Evolutionary conservation across 2,113 vertebrate species (phyloP).

Genomic region (Urocitellus parryii): DNA sequence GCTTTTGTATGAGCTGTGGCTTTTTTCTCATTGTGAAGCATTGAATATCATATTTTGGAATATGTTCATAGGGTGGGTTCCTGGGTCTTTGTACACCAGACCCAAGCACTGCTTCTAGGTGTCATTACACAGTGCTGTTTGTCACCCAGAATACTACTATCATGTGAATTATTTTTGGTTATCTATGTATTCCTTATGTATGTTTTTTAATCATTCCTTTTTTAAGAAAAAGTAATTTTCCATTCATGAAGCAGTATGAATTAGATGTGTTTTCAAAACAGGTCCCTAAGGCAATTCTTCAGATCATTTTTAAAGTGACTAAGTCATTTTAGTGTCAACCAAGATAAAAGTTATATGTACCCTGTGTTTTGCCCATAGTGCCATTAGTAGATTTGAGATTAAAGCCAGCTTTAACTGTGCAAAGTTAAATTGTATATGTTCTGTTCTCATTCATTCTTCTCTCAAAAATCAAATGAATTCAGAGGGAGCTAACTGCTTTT

Average conservation of each 20-base stretch:
- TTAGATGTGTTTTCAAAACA: constrained; percentile 86
- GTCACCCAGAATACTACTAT: constrained; percentile 84
- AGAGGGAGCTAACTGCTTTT: constrained; percentile 87
- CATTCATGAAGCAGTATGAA: constrained; percentile 89
- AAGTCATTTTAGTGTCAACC: constrained; percentile 88
- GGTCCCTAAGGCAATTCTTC: constrained; percentile 90
- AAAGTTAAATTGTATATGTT: constrained; percentile 79
- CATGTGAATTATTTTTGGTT: constrained; percentile 85
- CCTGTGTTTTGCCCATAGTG: constrained; percentile 84
- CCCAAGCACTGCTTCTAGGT: constrained; percentile 85
- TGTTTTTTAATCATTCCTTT: constrained; percentile 84
- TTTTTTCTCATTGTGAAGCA: constrained; percentile 91
- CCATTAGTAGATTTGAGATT: constrained; percentile 86
- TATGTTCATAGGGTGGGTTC: constrained; percentile 88
- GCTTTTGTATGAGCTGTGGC: constrained; percentile 95
- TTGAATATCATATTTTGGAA: constrained; percentile 91
- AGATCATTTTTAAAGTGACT: constrained; percentile 89
- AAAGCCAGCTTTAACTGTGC: constrained; percentile 86
- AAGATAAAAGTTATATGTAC: constrained; percentile 81
- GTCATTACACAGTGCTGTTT: constrained; percentile 84
- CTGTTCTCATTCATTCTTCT: constrained; percentile 79
- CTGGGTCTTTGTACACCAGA: constrained; percentile 86
- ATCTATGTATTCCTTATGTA: constrained; percentile 83
- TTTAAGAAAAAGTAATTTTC: constrained; percentile 78
- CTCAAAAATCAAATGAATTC: constrained; percentile 83